These are phyloP conservation scores for Ostrea edulis DNA, from an alignment of 1,140 invertebrate species.

Conservation along the genomic window DNA sequence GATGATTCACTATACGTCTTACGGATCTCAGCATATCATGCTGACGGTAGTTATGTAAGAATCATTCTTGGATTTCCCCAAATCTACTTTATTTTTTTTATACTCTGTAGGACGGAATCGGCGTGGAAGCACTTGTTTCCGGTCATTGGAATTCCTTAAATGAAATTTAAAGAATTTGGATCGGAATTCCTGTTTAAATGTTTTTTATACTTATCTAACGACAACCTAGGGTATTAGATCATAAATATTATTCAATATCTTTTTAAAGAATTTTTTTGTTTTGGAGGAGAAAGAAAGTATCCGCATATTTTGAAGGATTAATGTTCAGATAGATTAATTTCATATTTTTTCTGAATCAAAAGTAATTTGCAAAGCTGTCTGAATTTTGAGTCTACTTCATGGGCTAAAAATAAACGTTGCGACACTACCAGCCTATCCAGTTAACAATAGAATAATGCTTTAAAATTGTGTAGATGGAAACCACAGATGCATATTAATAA, in stretches of 20 bases:
- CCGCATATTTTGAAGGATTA: not conserved
- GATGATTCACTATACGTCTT: not conserved
- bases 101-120: not conserved
- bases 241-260: not conserved
- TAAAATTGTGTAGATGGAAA: not conserved
- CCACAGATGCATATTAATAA: not conserved
- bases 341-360: not conserved
- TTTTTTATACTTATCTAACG: not conserved
- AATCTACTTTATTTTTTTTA: not conserved
- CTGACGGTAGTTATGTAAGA: not conserved
- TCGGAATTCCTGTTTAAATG: not conserved
- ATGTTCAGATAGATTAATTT: not conserved
- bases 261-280: not conserved
- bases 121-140: not conserved
- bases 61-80: not conserved
- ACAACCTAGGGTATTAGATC: not conserved
- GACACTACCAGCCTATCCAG: not conserved
- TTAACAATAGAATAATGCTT: not conserved
- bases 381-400: not conserved
- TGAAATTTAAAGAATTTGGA: not conserved
- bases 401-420: slow-evolving; percentile 6
- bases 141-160: not conserved
- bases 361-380: not conserved
- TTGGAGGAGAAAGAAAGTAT: not conserved
- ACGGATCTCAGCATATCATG: not conserved